Evolutionary conservation across 2,797 vertebrate genomes (phyloP).

Genomic region (Alosa sapidissima): DNA sequence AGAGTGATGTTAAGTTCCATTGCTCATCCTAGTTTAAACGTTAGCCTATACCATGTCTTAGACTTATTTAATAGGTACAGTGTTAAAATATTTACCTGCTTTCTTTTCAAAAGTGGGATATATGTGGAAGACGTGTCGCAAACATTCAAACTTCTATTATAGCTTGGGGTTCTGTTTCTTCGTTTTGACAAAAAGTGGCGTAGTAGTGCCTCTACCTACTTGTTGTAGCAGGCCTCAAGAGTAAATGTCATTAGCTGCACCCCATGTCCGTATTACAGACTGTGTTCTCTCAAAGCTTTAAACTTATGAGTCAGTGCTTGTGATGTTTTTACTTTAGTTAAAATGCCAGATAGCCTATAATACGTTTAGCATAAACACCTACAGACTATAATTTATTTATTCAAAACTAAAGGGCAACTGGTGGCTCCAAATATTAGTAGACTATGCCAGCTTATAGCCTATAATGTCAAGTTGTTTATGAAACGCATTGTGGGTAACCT

Average conservation of each 20-base stretch:
- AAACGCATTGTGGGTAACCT: not conserved
- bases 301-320: not conserved
- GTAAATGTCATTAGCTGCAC: not conserved
- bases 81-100: not conserved
- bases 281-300: not conserved
- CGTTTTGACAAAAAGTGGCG: not conserved
- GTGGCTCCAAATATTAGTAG: not conserved
- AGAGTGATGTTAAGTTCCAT: constrained; percentile 23
- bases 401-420: not conserved
- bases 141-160: not conserved
- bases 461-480: not conserved
- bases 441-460: not conserved
- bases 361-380: not conserved
- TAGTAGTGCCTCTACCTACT: not conserved
- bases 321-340: not conserved
- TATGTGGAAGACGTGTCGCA: not conserved
- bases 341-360: not conserved
- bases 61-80: not conserved
- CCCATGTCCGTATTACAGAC: not conserved
- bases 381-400: not conserved
- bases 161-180: not conserved
- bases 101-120: not conserved
- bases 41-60: not conserved
- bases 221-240: not conserved
- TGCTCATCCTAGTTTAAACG: not conserved